Evolutionary conservation across 2,888 invertebrate genomes (phyloP).

Genomic region (Allophyes oxyacanthae): DNA sequence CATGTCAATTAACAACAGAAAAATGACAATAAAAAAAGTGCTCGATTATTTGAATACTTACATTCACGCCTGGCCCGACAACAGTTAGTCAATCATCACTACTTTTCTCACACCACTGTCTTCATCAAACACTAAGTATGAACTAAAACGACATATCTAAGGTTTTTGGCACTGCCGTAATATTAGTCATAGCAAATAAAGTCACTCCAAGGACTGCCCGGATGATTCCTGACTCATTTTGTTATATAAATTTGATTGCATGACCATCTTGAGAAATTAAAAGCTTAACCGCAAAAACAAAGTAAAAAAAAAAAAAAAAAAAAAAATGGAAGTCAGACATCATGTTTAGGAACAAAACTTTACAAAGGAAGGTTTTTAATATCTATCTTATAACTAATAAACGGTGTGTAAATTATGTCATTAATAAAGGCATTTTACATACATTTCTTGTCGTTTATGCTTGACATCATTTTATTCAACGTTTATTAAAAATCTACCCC

Average conservation of each 20-base stretch:
- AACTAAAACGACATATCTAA: constrained; percentile 58
- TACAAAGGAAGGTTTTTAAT: no score
- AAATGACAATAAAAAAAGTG: background rate
- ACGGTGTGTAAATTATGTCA: no score
- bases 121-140: constrained; percentile 49
- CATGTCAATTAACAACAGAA: no score
- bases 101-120: constrained; percentile 56
- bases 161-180: constrained; percentile 47
- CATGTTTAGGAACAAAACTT: no score
- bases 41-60: constrained; percentile 15
- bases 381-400: no score
- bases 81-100: constrained; percentile 1
- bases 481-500: no score
- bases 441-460: no score
- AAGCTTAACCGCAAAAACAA: constrained; percentile 11
- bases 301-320: no score
- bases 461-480: no score
- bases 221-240: constrained; percentile 62
- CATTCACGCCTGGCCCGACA: constrained; percentile 6
- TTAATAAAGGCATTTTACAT: no score
- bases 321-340: no score
- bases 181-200: constrained; percentile 63
- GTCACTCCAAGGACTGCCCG: constrained; percentile 53
- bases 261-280: constrained; percentile 28
- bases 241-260: constrained; percentile 41